Base-by-base conservation (phyloP, 2,797 vertebrate genomes). In the Netta rufina region DNA sequence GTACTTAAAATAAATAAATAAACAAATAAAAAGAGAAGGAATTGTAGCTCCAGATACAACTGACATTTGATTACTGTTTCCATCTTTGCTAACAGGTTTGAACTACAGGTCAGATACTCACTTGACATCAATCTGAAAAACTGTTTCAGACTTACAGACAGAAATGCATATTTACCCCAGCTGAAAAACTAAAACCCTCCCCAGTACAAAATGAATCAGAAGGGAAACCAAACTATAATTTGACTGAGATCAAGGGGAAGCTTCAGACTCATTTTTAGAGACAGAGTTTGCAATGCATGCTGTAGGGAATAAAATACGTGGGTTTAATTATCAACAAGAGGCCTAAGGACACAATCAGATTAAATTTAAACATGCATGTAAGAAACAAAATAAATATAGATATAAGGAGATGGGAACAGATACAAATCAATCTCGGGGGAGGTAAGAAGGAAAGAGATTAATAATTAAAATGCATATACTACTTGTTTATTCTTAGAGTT, bases 301-400 rank as follows among this genome's bases (percentile, higher is more conserved):
- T 95, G 81, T 91, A 94, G 94, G 97, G 93, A 97, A 94, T 96
- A 96, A 97, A 96, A 87, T 95, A 96, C 71, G 61, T 96, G 95
- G 79, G 87, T 91, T 96, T 97, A 97, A 97, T 97, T 95, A 97
- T 96, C 96, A 97, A 96, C 95, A 96, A 95, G 91, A 96, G 92
- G 95, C 96, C 96, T 96, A 94, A 96, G 96, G 97, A 97, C 78
- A 96, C 77, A 96, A 90, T 94, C 93, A 93, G 95, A 97, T 97
- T 96, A 95, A 95, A 96, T 96, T 96, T 95, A 97, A 96, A 95
- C 84, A 93, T 94, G 93, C 91, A 92, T 95, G 90, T 93, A 90
- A 94, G 93, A 96, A 97, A 94, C 51, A 96, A 97, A 95, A 97
- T 97, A 97, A 96, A 97, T 97, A 96, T 97, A 97, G 96, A 97